Evolutionary conservation across 2,888 invertebrate genomes (phyloP).

Genomic region (Cheilosia urbana): DNA sequence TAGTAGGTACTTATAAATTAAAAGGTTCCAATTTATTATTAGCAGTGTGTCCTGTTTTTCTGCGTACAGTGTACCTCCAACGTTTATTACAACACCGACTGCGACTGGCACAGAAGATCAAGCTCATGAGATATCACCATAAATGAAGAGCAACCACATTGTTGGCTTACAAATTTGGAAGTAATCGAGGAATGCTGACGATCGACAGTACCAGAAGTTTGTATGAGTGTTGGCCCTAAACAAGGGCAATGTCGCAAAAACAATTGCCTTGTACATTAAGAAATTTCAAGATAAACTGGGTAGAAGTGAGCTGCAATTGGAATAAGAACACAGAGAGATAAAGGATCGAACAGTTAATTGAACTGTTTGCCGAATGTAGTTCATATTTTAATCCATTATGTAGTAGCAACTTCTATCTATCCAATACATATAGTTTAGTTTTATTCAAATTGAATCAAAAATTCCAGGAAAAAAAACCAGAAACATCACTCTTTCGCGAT

Average conservation of each 20-base stretch:
- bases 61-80: slow-evolving; percentile 11
- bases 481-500: not conserved
- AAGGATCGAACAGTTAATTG: slow-evolving; percentile 28
- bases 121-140: slow-evolving; percentile 51
- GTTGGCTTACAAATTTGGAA: slow-evolving; percentile 57
- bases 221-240: slow-evolving; percentile 33
- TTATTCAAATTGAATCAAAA: too few relatives aligned
- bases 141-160: slow-evolving; percentile 56
- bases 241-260: slow-evolving; percentile 28
- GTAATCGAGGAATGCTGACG: slow-evolving; percentile 56
- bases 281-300: slow-evolving; percentile 38
- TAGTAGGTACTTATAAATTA: too few relatives aligned
- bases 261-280: slow-evolving; percentile 3
- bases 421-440: too few relatives aligned
- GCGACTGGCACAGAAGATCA: slow-evolving; percentile 47
- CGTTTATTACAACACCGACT: slow-evolving; percentile 18
- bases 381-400: too few relatives aligned
- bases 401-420: too few relatives aligned
- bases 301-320: slow-evolving; percentile 17
- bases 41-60: not conserved
- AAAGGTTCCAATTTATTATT: not conserved
- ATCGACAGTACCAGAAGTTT: slow-evolving; percentile 48
- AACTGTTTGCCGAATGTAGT: slow-evolving; percentile 10
- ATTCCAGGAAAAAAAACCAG: not conserved
- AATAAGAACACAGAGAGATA: slow-evolving; percentile 31